Base-by-base conservation (phyloP, 2,797 vertebrate genomes). In the Sebastes matsubarae region DNA sequence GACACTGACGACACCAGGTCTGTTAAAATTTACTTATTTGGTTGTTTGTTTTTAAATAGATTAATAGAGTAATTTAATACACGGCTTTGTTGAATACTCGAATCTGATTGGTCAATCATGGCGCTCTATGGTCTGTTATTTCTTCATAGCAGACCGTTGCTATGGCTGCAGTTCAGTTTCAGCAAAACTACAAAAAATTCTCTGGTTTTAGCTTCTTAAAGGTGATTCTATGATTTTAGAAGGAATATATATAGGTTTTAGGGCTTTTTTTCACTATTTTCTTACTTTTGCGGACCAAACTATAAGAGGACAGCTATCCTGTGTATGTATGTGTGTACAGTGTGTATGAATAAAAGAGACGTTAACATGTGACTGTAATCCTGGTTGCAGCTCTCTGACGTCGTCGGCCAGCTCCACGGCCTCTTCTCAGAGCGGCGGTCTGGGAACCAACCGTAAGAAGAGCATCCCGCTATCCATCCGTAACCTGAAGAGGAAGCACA, bases 401-500 rank as follows among this genome's bases (percentile, higher is more conserved):
- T 99, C 98, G 6, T 99, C 98, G 0, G 97, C 98, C 2, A 99
- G 98, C 93, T 99, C 98, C 84, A 99, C 98, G 0, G 97, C 98
- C 8, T 99, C 98, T 0, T 98, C 98, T 12, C 97, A 99, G 93
- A 99, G 98, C 0, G 97, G 97, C 38, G 97, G 97, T 0, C 95
- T 96, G 0, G 97, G 96, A 65, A 91, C 95, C 0, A 92, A 96
- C 61, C 97, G 98, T 14, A 99, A 97, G 91, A 99, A 99, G 71
- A 98, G 97, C 92, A 97, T 98, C 85, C 98, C 98, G 0, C 96
- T 99, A 6, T 99, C 98, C 36, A 98, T 99, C 91, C 97, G 97
- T 73, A 99, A 99, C 92, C 93, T 99, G 72, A 99, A 99, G 92
- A 95, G 97, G 72, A 99, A 99, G 82, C 98, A 99, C 95, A 99